phyloP scores from a whole-genome alignment of 2,888 invertebrate genomes.

The Parelbella ahira region DNA sequence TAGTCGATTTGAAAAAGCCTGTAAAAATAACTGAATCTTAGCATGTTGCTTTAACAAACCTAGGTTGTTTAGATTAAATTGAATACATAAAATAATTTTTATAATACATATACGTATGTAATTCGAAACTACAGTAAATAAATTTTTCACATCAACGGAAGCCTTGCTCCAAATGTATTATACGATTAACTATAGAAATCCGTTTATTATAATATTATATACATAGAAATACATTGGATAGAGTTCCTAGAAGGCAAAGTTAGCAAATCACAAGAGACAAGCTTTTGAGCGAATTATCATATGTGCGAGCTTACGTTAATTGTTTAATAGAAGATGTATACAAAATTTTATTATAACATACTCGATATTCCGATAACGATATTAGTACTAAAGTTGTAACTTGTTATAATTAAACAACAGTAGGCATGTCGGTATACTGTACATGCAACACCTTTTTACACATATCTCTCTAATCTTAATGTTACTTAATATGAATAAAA shows the following conservation, averaged over 20 bases:
- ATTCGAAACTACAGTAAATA: conserved; percentile 43
- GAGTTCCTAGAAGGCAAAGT: conserved; percentile 66
- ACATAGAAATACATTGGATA: conserved; percentile 55
- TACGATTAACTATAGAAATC: conserved; percentile 54
- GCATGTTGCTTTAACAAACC: too few species aligned
- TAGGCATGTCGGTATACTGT: too few species aligned
- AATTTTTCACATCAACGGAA: conserved; percentile 45
- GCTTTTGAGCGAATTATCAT: conserved; percentile 59
- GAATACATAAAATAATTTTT: too few species aligned
- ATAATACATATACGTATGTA: too few species aligned
- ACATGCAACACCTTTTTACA: too few species aligned
- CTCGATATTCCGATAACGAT: too few species aligned
- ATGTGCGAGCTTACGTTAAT: conserved; percentile 66
- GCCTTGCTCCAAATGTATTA: conserved; percentile 60
- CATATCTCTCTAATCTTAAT: too few species aligned
- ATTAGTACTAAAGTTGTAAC: too few species aligned
- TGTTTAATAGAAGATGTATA: conserved; percentile 37
- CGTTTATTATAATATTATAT: conserved; percentile 38
- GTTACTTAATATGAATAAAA: too few species aligned
- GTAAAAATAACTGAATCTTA: too few species aligned
- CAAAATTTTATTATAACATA: conserved; percentile 40
- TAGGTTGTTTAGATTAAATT: too few species aligned
- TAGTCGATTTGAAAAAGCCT: too few species aligned
- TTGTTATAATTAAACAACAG: conserved; percentile 16
- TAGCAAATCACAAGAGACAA: conserved; percentile 72